Evolutionary conservation across 1,140 invertebrate species (phyloP).

Genomic region (Cepaea nemoralis): DNA sequence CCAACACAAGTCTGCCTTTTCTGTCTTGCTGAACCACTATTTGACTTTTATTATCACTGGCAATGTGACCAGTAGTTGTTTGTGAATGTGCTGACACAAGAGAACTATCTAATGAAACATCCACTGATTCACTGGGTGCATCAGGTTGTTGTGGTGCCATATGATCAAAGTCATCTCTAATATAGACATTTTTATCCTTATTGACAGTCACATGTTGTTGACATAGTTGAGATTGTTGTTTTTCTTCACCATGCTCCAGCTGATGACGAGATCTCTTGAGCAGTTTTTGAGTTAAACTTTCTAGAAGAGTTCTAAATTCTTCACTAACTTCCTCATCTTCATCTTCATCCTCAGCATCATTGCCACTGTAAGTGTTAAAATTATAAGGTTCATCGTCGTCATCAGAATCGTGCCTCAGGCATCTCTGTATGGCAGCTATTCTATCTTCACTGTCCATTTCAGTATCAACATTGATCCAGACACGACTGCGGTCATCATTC

Average conservation of each 20-base stretch:
- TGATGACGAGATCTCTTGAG: neutral
- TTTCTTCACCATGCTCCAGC: neutral
- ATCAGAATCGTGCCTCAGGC: constrained; percentile 41
- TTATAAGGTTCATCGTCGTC: constrained; percentile 42
- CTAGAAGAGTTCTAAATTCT: constrained; percentile 24
- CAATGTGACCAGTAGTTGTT: neutral
- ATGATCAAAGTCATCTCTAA: constrained; percentile 12
- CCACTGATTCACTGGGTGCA: neutral
- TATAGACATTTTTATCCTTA: constrained; percentile 13
- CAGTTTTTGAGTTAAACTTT: constrained; percentile 22
- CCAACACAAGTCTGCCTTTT: neutral
- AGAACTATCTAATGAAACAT: neutral
- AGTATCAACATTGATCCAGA: constrained; percentile 19
- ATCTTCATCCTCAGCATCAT: constrained; percentile 25
- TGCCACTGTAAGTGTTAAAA: constrained; percentile 36
- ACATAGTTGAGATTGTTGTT: neutral
- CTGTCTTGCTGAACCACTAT: neutral
- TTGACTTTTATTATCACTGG: neutral
- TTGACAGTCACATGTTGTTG: neutral
- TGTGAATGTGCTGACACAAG: neutral
- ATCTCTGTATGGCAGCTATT: constrained; percentile 40
- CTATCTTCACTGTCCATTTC: constrained; percentile 9
- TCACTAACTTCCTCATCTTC: constrained; percentile 5
- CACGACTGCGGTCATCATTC: constrained; percentile 33
- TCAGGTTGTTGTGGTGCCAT: neutral